Evolutionary conservation across 1,140 invertebrate genomes (phyloP), one percentile per base, ranked within the genome.

Genomic region (Diachasma alloeum): DNA sequence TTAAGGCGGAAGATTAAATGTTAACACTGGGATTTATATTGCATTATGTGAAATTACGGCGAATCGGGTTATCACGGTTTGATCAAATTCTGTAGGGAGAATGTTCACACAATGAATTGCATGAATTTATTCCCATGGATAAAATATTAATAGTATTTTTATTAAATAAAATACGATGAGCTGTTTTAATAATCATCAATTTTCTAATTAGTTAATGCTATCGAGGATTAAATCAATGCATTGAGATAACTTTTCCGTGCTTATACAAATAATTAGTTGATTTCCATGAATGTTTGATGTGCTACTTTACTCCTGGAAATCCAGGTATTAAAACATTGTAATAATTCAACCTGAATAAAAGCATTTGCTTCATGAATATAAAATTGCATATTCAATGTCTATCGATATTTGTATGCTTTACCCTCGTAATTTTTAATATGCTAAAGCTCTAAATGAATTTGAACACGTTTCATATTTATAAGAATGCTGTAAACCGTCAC

Each of bases 1-100:
- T 87, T 83, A 84, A 84, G 79, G 79, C 80, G 74, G 74, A 81
- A 84, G 83, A 84, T 86, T 83, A 79, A 83, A 85, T 82, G 81
- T 83, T 77, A 79, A 80, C 46, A 70, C 48, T 69, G 66, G n/a
- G n/a, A 56, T 26, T 6, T 19, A 22, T 36, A 37, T 39, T 44
- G 22, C 39, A 56, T 39, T 31, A 53, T 70, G 17, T 31, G 15
- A 75, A 48, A 71, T 71, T 76, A 42, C 31, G 10, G 31, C 0
- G 4, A 37, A 68, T n/a, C n/a, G 36, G 4, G 36, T 68, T 39
- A 68, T 68, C 31, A 42, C n/a, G 15, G 46, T 59, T 76, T 36
- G 36, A 56, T 56, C n/a, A 0, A 56, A 56, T 56, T 56, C 19
- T 15, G 15, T 15, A 15, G 6, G 48, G n/a, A 56, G 4, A 56